Conservation (phyloP, 1,140 invertebrate genomes). For the Drosophila grimshawi region DNA sequence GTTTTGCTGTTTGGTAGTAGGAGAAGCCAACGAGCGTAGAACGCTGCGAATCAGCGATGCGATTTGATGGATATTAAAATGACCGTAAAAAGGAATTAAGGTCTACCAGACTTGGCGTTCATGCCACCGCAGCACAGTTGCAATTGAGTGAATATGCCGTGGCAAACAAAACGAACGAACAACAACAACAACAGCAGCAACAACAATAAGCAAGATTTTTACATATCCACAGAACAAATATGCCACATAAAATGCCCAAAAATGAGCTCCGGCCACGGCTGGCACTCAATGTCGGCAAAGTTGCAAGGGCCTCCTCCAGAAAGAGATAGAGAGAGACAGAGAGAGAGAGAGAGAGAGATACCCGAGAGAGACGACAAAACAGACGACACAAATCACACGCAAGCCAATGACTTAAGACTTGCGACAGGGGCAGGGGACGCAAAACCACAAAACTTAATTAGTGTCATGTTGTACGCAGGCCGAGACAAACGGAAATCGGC, state of each 20-base stretch:
- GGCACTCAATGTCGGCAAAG: conserved; percentile 70
- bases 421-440: background rate
- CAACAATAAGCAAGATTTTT: conserved; percentile 50
- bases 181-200: conserved; percentile 18
- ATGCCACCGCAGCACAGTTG: conserved; percentile 54
- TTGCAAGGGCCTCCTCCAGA: conserved; percentile 53
- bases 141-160: conserved; percentile 70
- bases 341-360: background rate
- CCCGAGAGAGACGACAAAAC: conserved; percentile 23
- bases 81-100: conserved; percentile 84
- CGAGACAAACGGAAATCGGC: conserved; percentile 74
- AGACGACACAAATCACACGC: conserved; percentile 76
- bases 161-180: conserved; percentile 43
- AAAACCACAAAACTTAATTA: conserved; percentile 77
- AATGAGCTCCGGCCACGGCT: conserved; percentile 23
- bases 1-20: background rate
- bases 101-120: conserved; percentile 78
- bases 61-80: conserved; percentile 84
- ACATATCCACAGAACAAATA: conserved; percentile 78
- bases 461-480: conserved; percentile 74
- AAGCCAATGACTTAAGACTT: conserved; percentile 42
- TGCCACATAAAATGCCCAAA: conserved; percentile 54
- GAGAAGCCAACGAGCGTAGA: conserved; percentile 71
- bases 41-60: conserved; percentile 76
- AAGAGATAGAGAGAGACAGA: too few relatives aligned